phyloP scores from a whole-genome alignment of 2,888 invertebrate genomes.

The Galerucella nymphaeae region DNA sequence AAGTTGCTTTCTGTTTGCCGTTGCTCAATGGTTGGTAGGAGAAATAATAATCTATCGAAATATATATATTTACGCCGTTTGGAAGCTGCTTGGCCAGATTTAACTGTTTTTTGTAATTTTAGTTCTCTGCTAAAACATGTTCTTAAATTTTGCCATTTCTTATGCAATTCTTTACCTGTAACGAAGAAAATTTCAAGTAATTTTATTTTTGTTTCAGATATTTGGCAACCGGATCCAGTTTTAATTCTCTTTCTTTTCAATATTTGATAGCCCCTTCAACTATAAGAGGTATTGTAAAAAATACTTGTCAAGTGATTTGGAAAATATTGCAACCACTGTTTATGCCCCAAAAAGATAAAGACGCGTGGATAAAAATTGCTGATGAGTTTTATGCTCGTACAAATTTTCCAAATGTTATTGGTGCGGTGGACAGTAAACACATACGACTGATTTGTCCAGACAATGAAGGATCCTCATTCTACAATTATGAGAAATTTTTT shows the following conservation, averaged over 20 bases:
- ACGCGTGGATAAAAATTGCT: too few species aligned
- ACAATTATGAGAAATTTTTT: slow-evolving; percentile 40
- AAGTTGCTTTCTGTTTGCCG: slow-evolving; percentile 16
- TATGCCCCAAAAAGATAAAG: too few species aligned
- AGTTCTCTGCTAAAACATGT: slow-evolving; percentile 6
- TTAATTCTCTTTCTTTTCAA: too few species aligned
- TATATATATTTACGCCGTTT: slow-evolving; percentile 16
- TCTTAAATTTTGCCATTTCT: slow-evolving; percentile 16
- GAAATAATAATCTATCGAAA: slow-evolving; percentile 16
- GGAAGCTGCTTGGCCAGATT: slow-evolving; percentile 13
- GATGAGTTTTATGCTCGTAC: too few species aligned
- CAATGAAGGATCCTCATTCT: slow-evolving; percentile 32
- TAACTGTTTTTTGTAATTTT: slow-evolving; percentile 10
- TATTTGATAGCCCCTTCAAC: too few species aligned
- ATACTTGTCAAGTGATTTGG: too few species aligned
- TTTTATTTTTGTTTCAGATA: too few species aligned
- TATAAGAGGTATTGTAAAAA: too few species aligned
- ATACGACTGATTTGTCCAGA: slow-evolving; percentile 10
- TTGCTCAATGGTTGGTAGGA: slow-evolving; percentile 18
- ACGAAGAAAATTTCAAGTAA: background rate
- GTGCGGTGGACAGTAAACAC: slow-evolving; percentile 32
- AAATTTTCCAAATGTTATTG: too few species aligned
- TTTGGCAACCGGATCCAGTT: too few species aligned
- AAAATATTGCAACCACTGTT: too few species aligned
- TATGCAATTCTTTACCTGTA: slow-evolving; percentile 7